Percentiles rank a stretch among this genome's conserved stretches.
Evolutionary conservation across 2,113 vertebrate species (phyloP).

Genomic region (Capra hircus): DNA sequence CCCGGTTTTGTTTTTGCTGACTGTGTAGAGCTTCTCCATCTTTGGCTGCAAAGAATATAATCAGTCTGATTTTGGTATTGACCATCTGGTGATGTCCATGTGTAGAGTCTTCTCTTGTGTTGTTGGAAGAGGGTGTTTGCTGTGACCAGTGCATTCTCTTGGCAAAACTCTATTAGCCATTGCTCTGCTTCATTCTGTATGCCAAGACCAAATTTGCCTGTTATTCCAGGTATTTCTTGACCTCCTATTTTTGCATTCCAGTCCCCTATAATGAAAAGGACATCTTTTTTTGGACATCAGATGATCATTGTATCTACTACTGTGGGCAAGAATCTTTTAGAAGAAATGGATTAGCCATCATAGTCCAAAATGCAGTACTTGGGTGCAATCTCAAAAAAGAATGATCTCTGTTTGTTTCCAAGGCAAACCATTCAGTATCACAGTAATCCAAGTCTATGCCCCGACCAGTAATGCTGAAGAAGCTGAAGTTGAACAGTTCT

Average conservation of each 20-base stretch:
- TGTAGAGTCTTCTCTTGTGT: background rate
- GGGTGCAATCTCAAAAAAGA: background rate
- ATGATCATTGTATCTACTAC: background rate
- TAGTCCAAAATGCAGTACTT: background rate
- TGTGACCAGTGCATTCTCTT: background rate
- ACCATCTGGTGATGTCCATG: background rate
- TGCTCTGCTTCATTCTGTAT: background rate
- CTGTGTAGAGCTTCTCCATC: background rate
- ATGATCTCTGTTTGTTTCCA: background rate
- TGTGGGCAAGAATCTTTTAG: background rate
- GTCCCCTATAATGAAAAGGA: background rate
- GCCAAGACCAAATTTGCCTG: background rate
- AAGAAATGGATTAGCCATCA: background rate
- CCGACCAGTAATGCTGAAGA: background rate
- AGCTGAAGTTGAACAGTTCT: background rate
- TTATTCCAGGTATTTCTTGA: background rate
- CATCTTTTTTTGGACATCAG: background rate
- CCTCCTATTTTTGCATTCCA: background rate
- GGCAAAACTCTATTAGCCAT: background rate
- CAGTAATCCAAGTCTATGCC: background rate
- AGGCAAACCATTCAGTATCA: background rate
- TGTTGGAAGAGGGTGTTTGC: background rate
- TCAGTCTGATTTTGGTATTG: background rate
- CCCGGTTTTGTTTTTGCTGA: background rate
- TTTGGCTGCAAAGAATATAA: background rate